Evolutionary conservation across 1,140 invertebrate species (phyloP).

Genomic region (Papilio dardanus): DNA sequence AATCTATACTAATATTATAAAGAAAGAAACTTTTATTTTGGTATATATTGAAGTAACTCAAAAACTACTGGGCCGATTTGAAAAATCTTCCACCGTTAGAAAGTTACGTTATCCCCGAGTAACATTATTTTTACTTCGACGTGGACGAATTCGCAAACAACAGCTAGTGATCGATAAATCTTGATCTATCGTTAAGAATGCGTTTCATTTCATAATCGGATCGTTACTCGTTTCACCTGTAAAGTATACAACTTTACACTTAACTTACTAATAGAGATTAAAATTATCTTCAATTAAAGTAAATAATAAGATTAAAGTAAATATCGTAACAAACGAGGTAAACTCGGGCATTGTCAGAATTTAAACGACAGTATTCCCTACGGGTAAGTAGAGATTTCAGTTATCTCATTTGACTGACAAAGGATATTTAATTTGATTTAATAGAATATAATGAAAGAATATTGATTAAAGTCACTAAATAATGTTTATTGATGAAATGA

Average conservation of each 20-base stretch:
- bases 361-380: conserved; percentile 5
- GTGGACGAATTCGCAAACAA: too few species aligned
- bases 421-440: neutral
- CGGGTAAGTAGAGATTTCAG: conserved; percentile 1
- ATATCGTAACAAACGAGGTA: neutral
- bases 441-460: neutral
- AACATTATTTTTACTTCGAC: too few species aligned
- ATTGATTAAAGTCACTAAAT: neutral
- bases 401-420: neutral
- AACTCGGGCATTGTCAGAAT: neutral
- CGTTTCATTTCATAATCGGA: neutral
- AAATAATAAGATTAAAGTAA: neutral
- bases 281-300: neutral
- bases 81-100: too few species aligned
- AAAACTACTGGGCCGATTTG: too few species aligned
- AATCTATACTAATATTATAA: too few species aligned
- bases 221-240: neutral
- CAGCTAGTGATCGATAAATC: too few species aligned
- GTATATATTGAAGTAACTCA: too few species aligned
- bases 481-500: neutral
- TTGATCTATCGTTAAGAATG: neutral
- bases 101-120: too few species aligned
- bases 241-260: neutral
- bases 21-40: too few species aligned
- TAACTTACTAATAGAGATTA: neutral